Evolutionary conservation across 1,140 invertebrate genomes (phyloP).

Genomic region (Ctenoplectra terminalis): DNA sequence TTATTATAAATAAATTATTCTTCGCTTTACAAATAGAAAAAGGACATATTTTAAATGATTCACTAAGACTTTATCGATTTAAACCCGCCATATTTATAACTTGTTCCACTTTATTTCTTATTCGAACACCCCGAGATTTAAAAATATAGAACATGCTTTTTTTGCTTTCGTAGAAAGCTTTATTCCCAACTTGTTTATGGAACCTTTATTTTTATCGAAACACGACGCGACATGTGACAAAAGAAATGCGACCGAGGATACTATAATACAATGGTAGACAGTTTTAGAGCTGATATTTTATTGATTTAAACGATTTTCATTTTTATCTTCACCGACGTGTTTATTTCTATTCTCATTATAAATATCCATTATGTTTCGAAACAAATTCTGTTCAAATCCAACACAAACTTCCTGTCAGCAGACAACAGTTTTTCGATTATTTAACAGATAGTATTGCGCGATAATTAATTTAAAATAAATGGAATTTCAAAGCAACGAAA

Average conservation of each 20-base stretch:
- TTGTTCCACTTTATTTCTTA: not conserved
- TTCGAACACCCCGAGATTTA: not conserved
- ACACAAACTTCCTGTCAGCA: no score
- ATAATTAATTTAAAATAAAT: no score
- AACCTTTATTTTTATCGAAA: not conserved
- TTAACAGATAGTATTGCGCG: no score
- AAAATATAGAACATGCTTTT: not conserved
- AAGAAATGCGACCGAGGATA: not conserved
- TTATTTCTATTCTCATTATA: not conserved
- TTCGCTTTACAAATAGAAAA: no score
- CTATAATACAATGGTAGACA: not conserved
- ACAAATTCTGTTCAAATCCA: no score
- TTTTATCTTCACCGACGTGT: not conserved
- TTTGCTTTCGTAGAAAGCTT: not conserved
- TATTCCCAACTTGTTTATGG: not conserved
- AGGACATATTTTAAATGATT: no score
- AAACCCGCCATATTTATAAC: not conserved
- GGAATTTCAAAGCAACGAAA: no score
- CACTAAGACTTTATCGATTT: not conserved
- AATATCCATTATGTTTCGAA: no score
- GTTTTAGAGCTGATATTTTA: not conserved
- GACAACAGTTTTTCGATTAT: no score
- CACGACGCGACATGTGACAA: not conserved
- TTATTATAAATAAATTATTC: no score
- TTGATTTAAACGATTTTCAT: not conserved